Percentiles rank a stretch among this genome's conserved stretches.
Conservation (phyloP, 2,888 invertebrate genomes). For the Apamea monoglypha region DNA sequence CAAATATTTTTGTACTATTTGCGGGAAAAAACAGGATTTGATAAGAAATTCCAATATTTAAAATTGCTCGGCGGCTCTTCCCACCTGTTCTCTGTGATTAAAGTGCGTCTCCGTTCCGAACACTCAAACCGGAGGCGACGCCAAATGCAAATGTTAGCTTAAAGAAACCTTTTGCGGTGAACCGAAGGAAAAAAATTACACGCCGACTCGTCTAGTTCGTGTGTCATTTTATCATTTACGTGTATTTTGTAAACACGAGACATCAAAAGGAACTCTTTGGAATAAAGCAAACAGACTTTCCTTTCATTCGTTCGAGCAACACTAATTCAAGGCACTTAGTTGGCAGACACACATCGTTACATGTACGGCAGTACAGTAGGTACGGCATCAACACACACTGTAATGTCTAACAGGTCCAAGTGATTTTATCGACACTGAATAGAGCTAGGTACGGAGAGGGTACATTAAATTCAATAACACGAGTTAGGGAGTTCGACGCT, state of each 20-base stretch:
- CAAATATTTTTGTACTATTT: conserved; percentile 73
- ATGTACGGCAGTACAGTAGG: conserved; percentile 9
- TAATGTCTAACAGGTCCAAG: conserved; percentile 76
- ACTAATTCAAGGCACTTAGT: conserved; percentile 62
- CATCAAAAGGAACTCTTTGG: conserved; percentile 70
- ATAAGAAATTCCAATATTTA: conserved; percentile 86
- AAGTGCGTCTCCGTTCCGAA: conserved; percentile 83
- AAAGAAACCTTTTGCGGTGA: conserved; percentile 82
- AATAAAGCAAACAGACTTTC: conserved; percentile 58
- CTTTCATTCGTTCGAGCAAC: conserved; percentile 57
- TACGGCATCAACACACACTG: conserved; percentile 63
- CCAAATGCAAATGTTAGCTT: conserved; percentile 86
- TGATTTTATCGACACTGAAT: conserved; percentile 85
- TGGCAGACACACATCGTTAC: conserved; percentile 43
- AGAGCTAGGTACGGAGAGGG: conserved; percentile 84
- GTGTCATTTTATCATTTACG: conserved; percentile 78
- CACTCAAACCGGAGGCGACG: conserved; percentile 77
- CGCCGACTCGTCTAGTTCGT: conserved; percentile 73
- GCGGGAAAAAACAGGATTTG: conserved; percentile 77
- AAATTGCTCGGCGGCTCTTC: conserved; percentile 82
- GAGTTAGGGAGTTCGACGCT: conserved; percentile 89
- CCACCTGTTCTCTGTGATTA: conserved; percentile 88
- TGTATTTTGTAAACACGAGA: conserved; percentile 67
- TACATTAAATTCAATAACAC: conserved; percentile 90
- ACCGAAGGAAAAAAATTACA: conserved; percentile 81